These are phyloP conservation scores for human (Homo sapiens) DNA, from an alignment of 2,113 vertebrate genomes.

Conservation along the genomic window GRCh38 chrX:108029001-108029500, in stretches of 20 bases:
- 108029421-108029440: neutral
- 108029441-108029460: neutral
- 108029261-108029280: neutral
- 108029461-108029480: neutral
- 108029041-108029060: neutral
- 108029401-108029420: conserved; percentile 25
- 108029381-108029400: neutral
- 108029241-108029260: neutral
- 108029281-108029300: conserved; percentile 15
- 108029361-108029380: neutral
- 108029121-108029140: neutral
- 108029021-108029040: conserved; percentile 16
- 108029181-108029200: conserved; percentile 26
- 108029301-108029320: neutral
- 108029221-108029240: neutral
- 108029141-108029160: neutral
- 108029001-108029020: neutral
- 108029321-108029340: neutral
- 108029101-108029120: neutral
- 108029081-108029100: neutral
- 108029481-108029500: neutral
- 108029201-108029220: conserved; percentile 13
- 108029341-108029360: neutral
- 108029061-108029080: conserved; percentile 2
- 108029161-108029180: neutral